phyloP scores from a whole-genome alignment of 2,888 invertebrate genomes.

The Aphidoletes aphidimyza region DNA sequence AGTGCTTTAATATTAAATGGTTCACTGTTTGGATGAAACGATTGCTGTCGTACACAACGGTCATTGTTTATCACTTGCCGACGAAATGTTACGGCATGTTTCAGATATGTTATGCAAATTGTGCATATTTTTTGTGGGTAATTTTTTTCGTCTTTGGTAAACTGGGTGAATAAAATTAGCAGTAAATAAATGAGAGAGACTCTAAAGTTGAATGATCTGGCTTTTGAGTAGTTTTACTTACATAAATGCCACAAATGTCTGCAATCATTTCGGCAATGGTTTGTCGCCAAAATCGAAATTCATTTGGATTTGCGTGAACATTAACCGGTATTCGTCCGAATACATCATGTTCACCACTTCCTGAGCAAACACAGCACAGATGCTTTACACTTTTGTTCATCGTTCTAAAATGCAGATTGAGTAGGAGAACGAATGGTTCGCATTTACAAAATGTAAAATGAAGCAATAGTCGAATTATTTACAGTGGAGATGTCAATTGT shows the following conservation, averaged over 20 bases:
- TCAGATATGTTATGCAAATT: constrained; percentile 65
- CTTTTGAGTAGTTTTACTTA: constrained; percentile 57
- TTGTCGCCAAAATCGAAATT: constrained; percentile 64
- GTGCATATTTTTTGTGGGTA: constrained; percentile 65
- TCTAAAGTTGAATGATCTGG: background rate
- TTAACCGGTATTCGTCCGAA: constrained; percentile 65
- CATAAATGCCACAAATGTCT: constrained; percentile 65
- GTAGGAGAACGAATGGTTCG: background rate
- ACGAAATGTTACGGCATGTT: constrained; percentile 65
- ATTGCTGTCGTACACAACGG: constrained; percentile 60
- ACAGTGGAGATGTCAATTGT: background rate
- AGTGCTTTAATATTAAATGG: constrained; percentile 57
- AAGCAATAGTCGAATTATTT: background rate
- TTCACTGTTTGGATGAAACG: constrained; percentile 55
- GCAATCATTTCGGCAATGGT: constrained; percentile 63
- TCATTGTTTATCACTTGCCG: constrained; percentile 64
- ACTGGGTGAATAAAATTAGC: constrained; percentile 58
- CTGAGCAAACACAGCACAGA: constrained; percentile 65
- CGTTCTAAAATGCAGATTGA: background rate
- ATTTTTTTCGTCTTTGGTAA: constrained; percentile 62
- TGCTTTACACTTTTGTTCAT: background rate
- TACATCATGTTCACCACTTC: constrained; percentile 64
- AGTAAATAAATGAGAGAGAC: background rate
- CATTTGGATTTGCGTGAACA: constrained; percentile 64
- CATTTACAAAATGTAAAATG: background rate